phyloP scores from a whole-genome alignment of 2,797 vertebrate genomes.

The Lepus oiostolus region DNA sequence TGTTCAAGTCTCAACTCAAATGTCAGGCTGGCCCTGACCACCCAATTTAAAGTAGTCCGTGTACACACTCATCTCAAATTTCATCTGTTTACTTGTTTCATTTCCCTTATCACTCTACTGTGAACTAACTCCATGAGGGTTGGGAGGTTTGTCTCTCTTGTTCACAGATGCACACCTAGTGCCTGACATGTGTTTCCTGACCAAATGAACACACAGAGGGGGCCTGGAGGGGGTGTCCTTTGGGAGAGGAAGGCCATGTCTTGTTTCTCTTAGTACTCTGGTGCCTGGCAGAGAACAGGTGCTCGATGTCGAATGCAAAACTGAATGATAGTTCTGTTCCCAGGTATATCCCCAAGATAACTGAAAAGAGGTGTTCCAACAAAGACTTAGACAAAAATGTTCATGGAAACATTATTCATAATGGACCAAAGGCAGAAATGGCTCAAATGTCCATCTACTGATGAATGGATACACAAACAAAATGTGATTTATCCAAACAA shows the following conservation, averaged over 20 bases:
- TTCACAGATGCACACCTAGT: not conserved
- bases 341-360: not conserved
- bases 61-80: not conserved
- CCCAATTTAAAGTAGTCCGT: not conserved
- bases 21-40: not conserved
- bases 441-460: not conserved
- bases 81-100: not conserved
- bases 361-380: not conserved
- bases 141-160: not conserved
- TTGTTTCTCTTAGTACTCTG: not conserved
- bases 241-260: not conserved
- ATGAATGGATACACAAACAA: not conserved
- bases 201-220: not conserved
- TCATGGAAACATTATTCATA: not conserved
- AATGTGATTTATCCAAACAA: not conserved
- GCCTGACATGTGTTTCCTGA: not conserved
- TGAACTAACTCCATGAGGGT: not conserved
- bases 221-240: not conserved
- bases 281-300: not conserved
- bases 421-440: not conserved
- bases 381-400: not conserved
- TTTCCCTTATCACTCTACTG: not conserved
- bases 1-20: not conserved
- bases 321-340: not conserved
- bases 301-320: not conserved